Evolutionary conservation across 2,888 invertebrate species (phyloP), one percentile per base, ranked within the genome.

Genomic region (Oxycera nigricornis): DNA sequence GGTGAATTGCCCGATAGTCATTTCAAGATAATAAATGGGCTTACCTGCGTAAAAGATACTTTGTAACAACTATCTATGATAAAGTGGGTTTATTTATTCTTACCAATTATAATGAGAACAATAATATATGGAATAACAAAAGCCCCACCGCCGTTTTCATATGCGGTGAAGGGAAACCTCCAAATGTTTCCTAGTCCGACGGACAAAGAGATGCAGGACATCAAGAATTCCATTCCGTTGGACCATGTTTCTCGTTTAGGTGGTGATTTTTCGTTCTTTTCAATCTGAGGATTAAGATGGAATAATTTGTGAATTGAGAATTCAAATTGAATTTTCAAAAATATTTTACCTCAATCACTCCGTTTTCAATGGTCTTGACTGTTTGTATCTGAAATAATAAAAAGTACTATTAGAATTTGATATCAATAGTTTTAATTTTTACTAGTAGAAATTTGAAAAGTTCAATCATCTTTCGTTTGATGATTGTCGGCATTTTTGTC

Each of bases 11-110:
- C 95, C 95, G 9, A 95, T 82, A 1, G 90, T 87, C 86, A 93
- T 91, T 85, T 96, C 95, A 81, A 96, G 86, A 81, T 93, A 94
- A 82, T 95, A 95, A 86, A 95, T 89, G 0, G 94, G 94, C 79
- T 92, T 90, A 65, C 93, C 93, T 75, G 88, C 2, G 2, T 20
- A 22, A 20, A 55, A 55, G 1, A 22, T 20, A 24, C 24, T 3
- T 22, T 17, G 17, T 57, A 22, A 17, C 4, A 9, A 6, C 4
- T 17, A n/a, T n/a, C n/a, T n/a, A n/a, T n/a, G 17, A 50, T 17
- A 67, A 67, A n/a, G 50, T 14, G 17, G 9, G 28, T 3, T 67
- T 1, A 57, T 7, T 52, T 50, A 68, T 68, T 55, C 76, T 57
- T 75, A 84, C 84, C 84, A 22, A 92, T 89, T 35, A 92, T 80